Base-by-base conservation (phyloP, 2,888 invertebrate species). In the Epirrhoe tristata region DNA sequence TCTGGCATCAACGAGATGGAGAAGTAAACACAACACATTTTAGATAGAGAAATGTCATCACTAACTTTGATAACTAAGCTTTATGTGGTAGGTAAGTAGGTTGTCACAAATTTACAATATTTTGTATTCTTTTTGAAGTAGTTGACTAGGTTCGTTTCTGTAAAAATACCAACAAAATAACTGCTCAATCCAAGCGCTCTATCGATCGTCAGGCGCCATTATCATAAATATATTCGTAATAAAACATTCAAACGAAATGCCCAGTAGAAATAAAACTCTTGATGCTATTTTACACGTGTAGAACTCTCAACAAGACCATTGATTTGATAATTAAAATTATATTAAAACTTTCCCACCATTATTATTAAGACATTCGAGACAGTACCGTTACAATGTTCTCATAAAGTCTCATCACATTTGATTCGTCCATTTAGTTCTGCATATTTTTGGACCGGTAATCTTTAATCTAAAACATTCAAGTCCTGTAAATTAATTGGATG, bases 281-380 rank as follows among this genome's bases (percentile, higher is more conserved):
- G 46, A 31, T 52, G 53, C n/a, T 56, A 52, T 56, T 43, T 50
- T 55, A 62, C 54, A 55, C 32, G 55, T 46, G 52, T 58, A 46
- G 51, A 51, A 16, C 50, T 34, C 58, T 39, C 53, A 55, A 56
- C 59, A 62, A 48, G 51, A 50, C 52, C 56, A 51, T 63, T 62
- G 59, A 31, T 62, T 59, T 57, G 58, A 58, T 66, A 67, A 63
- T 71, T 61, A 65, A 55, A 52, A 70, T 62, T 32, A 64, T 63
- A 66, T 71, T 69, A 69, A 57, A 69, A 74, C 66, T 70, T 73
- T 73, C 71, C 69, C 74, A 74, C 70, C 61, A 52, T 66, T 60
- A 68, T 68, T 66, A 43, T 63, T 50, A 70, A 63, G 60, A 63
- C 60, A 46, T 69, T 67, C 52, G 63, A 36, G 53, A 52, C 55